Base-by-base conservation (phyloP, 2,113 vertebrate species). In the Furnarius figulus region DNA sequence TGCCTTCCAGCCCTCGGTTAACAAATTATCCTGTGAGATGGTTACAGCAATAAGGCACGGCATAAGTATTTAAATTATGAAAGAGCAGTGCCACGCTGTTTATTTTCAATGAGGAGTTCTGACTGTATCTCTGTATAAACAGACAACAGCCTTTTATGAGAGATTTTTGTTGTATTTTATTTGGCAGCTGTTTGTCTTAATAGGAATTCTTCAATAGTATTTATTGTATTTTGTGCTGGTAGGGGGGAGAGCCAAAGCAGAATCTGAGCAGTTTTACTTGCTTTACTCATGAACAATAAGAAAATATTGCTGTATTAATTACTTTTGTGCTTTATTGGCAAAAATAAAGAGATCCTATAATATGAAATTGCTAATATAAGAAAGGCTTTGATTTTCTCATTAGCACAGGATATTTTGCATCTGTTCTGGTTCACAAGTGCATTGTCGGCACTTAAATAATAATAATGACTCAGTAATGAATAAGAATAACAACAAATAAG, bases 371-470 rank as follows among this genome's bases (percentile, higher is more conserved):
- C 95, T 95, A 95, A 96, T 97, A 85, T 94, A 91, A 96, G 95
- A 94, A 91, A 89, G 75, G 94, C 94, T 97, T 97, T 96, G 96
- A 96, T 97, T 97, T 97, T 97, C 96, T 96, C 95, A 97, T 97
- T 97, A 97, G 94, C 89, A 82, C 95, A 94, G 96, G 93, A 93
- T 96, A 97, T 96, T 97, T 97, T 97, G 95, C 95, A 95, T 96
- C 92, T 97, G 96, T 96, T 97, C 96, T 97, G 95, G 96, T 95
- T 97, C 96, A 96, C 13, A 5, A 93, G 90, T 95, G 94, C 92
- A 82, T 96, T 97, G 96, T 94, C 3, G 76, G 80, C 94, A 92
- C 94, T 97, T 97, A 96, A 97, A 95, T 97, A 97, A 97, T 97
- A 96, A 96, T 97, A 96, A 96, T 95, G 96, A 96, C 95, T 97